phyloP scores from a whole-genome alignment of 2,888 invertebrate genomes.

The Serrognathus titanus region DNA sequence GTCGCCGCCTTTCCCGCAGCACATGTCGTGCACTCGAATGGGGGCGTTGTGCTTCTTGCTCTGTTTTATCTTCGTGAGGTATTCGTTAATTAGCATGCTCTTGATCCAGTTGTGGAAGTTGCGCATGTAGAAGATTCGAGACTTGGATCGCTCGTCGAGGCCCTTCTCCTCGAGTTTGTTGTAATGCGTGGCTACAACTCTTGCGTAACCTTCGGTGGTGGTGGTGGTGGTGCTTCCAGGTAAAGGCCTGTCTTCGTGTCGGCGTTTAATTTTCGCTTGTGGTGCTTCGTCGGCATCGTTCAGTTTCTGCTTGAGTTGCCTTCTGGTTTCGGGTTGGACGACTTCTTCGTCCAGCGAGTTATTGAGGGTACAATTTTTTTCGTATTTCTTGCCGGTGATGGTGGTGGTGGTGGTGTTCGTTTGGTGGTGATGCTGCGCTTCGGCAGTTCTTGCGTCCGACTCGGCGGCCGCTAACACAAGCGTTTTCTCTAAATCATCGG shows the following conservation, averaged over 20 bases:
- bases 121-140: slow-evolving; percentile 88
- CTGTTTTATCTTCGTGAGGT: slow-evolving; percentile 63
- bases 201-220: slow-evolving; percentile 51
- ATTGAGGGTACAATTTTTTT: slow-evolving; percentile 17
- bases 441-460: slow-evolving; percentile 41
- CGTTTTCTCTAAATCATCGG: slow-evolving; percentile 43
- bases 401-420: not conserved
- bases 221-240: too few relatives aligned
- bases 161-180: slow-evolving; percentile 85
- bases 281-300: not conserved
- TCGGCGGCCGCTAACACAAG: slow-evolving; percentile 44
- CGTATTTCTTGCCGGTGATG: not conserved
- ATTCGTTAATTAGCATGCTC: slow-evolving; percentile 87
- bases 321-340: not conserved
- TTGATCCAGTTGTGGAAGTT: slow-evolving; percentile 99
- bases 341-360: slow-evolving; percentile 4
- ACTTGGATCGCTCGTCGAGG: slow-evolving; percentile 73
- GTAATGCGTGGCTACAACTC: slow-evolving; percentile 87
- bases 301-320: not conserved
- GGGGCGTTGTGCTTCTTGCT: slow-evolving; percentile 63
- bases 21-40: slow-evolving; percentile 83
- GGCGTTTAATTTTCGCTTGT: not conserved
- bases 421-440: slow-evolving; percentile 11
- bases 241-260: not conserved
- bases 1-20: slow-evolving; percentile 99